phyloP scores from a whole-genome alignment of 2,888 invertebrate species.

The Dicycla oo region DNA sequence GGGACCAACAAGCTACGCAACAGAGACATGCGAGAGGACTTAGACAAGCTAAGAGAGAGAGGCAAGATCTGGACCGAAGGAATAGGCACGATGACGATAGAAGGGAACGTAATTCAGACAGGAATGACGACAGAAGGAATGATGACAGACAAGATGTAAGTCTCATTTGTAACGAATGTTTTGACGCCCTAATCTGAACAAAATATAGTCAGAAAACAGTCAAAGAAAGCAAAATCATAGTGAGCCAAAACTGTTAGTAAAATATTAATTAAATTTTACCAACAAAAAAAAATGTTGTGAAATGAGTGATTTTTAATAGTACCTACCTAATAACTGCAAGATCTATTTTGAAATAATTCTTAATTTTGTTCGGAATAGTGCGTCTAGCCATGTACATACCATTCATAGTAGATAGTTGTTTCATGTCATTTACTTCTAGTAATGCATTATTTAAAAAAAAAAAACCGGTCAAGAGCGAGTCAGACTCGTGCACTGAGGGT shows the following conservation, averaged over 20 bases:
- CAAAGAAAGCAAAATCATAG: too few species aligned
- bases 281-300: too few species aligned
- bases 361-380: slow-evolving; percentile 6
- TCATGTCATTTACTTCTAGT: neutral
- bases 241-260: too few species aligned
- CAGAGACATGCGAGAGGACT: slow-evolving; percentile 5
- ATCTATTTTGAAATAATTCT: neutral
- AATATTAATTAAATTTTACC: too few species aligned
- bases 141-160: slow-evolving; percentile 42
- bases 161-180: slow-evolving; percentile 15
- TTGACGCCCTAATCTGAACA: slow-evolving; percentile 9
- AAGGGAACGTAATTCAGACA: neutral
- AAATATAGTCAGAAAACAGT: neutral
- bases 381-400: neutral
- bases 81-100: slow-evolving; percentile 2
- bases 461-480: too few species aligned
- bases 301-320: neutral
- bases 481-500: too few species aligned
- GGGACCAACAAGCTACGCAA: slow-evolving; percentile 4
- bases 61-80: slow-evolving; percentile 2
- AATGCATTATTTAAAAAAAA: neutral
- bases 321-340: neutral
- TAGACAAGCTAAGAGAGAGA: slow-evolving; percentile 15
- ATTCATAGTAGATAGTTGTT: neutral
- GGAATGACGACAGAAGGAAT: slow-evolving; percentile 7